phyloP scores from a whole-genome alignment of 1,140 invertebrate species.

The Acromyrmex charruanus region DNA sequence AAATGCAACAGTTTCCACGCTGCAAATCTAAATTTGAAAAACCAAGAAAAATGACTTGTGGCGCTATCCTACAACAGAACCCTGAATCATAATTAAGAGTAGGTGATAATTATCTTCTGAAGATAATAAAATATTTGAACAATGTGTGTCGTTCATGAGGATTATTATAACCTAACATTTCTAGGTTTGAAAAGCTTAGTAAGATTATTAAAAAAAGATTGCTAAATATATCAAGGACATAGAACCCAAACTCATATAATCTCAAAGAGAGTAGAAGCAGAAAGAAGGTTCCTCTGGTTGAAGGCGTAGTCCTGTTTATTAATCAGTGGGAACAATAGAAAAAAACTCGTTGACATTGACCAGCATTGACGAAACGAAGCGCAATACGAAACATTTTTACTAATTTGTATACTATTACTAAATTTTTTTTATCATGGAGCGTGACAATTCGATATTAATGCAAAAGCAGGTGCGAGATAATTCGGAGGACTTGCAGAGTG shows the following conservation, averaged over 20 bases:
- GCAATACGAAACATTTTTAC: not conserved
- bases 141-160: too few relatives aligned
- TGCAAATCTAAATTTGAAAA: not conserved
- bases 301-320: too few relatives aligned
- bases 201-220: too few relatives aligned
- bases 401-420: not conserved
- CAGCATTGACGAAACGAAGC: not conserved
- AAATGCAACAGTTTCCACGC: not conserved
- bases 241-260: too few relatives aligned
- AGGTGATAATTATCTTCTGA: not conserved
- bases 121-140: not conserved
- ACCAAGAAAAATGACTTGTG: not conserved
- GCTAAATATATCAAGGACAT: too few relatives aligned
- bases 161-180: too few relatives aligned
- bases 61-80: not conserved
- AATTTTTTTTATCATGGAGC: conserved; percentile 59
- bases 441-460: conserved; percentile 87
- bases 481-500: conserved; percentile 90
- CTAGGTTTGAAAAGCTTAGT: too few relatives aligned
- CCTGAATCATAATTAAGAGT: not conserved
- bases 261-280: too few relatives aligned
- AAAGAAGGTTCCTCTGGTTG: too few relatives aligned
- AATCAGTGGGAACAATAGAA: too few relatives aligned
- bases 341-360: too few relatives aligned
- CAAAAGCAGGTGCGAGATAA: conserved; percentile 92